phyloP scores from a whole-genome alignment of 2,888 invertebrate genomes.

The Abrostola triplasia region DNA sequence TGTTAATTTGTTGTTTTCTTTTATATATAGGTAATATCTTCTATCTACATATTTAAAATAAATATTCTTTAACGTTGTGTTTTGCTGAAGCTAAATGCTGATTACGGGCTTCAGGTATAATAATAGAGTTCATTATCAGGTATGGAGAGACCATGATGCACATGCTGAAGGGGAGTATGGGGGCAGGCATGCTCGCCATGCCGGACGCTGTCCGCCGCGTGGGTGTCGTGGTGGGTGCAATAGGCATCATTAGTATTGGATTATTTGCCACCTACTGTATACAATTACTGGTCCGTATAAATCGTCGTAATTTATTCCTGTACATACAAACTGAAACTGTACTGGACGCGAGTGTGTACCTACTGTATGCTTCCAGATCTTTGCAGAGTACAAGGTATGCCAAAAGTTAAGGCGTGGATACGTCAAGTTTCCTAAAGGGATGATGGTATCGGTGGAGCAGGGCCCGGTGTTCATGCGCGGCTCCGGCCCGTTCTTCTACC shows the following conservation, averaged over 20 bases:
- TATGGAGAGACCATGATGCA: constrained; percentile 96
- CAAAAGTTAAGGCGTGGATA: constrained; percentile 85
- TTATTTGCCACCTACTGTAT: constrained; percentile 92
- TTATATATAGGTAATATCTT: not conserved
- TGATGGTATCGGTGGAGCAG: constrained; percentile 90
- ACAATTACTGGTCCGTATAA: constrained; percentile 89
- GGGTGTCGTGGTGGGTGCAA: constrained; percentile 90
- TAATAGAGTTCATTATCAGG: constrained; percentile 77
- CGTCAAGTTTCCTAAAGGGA: constrained; percentile 93
- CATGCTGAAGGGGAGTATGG: constrained; percentile 96
- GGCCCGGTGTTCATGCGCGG: constrained; percentile 89
- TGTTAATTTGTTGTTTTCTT: not conserved
- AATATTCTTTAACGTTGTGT: too few species aligned
- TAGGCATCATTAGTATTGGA: constrained; percentile 90
- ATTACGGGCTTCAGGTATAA: too few species aligned
- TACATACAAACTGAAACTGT: too few species aligned
- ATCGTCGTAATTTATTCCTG: too few species aligned
- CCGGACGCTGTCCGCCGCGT: constrained; percentile 87
- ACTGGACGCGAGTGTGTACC: too few species aligned
- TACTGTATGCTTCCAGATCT: constrained; percentile 73
- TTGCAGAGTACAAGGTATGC: constrained; percentile 88
- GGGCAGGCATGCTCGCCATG: constrained; percentile 98
- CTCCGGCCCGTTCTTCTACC: constrained; percentile 82
- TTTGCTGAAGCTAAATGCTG: too few species aligned
- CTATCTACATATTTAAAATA: too few species aligned